Percentiles rank a stretch among this genome's conserved stretches.
These are phyloP conservation scores for Anguilla japonica DNA, from an alignment of 2,113 vertebrate species.

Conservation along the genomic window DNA sequence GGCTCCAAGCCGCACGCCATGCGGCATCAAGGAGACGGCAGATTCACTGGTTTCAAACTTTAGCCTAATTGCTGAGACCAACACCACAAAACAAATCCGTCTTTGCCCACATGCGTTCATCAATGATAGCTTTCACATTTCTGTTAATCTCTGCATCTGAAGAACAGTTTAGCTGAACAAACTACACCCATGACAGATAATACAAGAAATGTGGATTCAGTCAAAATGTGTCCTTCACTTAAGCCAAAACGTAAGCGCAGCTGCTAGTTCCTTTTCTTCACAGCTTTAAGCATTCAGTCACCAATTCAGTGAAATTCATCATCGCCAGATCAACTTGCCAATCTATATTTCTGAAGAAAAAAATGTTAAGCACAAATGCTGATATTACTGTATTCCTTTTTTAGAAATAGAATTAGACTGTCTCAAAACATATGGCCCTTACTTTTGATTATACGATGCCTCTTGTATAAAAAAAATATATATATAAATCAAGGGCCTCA, in stretches of 20 bases:
- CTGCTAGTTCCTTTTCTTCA: no score
- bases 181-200: neutral
- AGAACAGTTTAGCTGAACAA: neutral
- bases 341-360: neutral
- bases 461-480: neutral
- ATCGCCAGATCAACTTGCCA: no score
- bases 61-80: conserved; percentile 14
- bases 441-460: no score
- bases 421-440: no score
- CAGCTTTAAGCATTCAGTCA: no score
- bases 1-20: conserved; percentile 48
- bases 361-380: no score
- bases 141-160: neutral
- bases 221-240: neutral
- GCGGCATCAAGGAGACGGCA: conserved; percentile 11
- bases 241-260: neutral
- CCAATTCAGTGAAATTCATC: no score
- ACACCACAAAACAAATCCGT: conserved; percentile 13
- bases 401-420: no score
- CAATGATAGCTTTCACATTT: neutral
- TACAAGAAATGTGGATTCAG: neutral
- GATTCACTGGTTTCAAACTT: conserved; percentile 41
- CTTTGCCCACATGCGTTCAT: neutral
- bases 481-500: neutral
- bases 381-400: no score